These are phyloP conservation scores for Cephalopterus ornatus DNA, from an alignment of 2,113 vertebrate genomes.

Conservation along the genomic window DNA sequence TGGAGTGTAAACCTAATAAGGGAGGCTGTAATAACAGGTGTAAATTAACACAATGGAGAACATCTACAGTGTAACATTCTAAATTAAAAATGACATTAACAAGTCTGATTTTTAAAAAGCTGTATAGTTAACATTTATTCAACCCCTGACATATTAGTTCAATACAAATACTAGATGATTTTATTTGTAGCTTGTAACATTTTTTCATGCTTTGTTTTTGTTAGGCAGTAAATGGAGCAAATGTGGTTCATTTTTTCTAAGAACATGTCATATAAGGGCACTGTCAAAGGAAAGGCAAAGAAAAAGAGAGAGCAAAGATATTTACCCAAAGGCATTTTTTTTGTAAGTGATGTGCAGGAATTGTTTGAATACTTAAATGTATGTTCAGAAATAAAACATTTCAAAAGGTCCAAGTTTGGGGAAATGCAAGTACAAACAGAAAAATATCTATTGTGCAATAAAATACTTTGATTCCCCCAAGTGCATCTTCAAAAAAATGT, in stretches of 20 bases:
- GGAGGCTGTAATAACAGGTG: constrained; percentile 79
- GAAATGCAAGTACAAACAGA: constrained; percentile 27
- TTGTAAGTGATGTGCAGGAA: constrained; percentile 29
- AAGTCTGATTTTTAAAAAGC: constrained; percentile 76
- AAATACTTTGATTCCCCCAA: constrained; percentile 68
- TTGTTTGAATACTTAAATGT: constrained; percentile 54
- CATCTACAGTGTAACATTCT: constrained; percentile 74
- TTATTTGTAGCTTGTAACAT: constrained; percentile 67
- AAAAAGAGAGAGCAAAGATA: constrained; percentile 14
- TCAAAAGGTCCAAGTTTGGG: constrained; percentile 29
- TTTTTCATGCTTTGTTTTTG: constrained; percentile 57
- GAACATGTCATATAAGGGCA: constrained; percentile 23
- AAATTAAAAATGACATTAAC: constrained; percentile 83
- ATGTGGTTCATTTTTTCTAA: constrained; percentile 20
- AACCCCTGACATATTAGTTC: constrained; percentile 64
- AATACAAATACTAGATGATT: constrained; percentile 47
- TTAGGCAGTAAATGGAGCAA: constrained; percentile 56
- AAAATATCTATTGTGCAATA: constrained; percentile 42
- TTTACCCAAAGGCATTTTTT: constrained; percentile 58
- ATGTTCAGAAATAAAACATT: constrained; percentile 44
- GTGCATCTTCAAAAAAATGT: constrained; percentile 43
- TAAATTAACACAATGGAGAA: constrained; percentile 81
- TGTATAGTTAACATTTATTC: constrained; percentile 78
- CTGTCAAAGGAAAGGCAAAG: constrained; percentile 25
- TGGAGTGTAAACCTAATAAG: constrained; percentile 77